Base-by-base conservation (phyloP, 1,140 invertebrate genomes). In the Drosophila mojavensis region DNA sequence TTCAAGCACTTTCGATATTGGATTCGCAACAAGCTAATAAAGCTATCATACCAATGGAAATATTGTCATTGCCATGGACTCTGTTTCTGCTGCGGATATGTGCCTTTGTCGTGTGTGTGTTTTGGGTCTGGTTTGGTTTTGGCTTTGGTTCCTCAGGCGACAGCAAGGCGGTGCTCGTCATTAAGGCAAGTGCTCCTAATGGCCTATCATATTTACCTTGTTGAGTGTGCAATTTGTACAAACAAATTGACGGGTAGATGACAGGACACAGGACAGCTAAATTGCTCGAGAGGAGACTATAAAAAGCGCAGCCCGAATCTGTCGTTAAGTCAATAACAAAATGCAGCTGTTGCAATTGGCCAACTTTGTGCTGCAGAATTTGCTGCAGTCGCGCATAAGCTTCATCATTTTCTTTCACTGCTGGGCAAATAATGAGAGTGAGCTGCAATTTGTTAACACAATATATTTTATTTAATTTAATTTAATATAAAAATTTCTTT, bases 391-490 rank as follows among this genome's bases (percentile, higher is more conserved):
- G 10, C 76, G 78, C 48, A 68, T 92, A 20, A 64, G 63, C 11
- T 79, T 78, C 54, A 71, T 90, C 26, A 55, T 84, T 0, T 59
- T 91, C 9, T 92, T 92, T 61, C 81, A 92, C 51, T 92, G 91
- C 58, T 92, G 91, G 91, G 58, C 69, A 13, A 17, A 4, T 7
- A 63, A 89, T 74, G 80, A 83, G 74, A 83, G 83, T 86, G 54
- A 10, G 67, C 17, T 11, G 2, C 11, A 43, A 5, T 30, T 30
- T 4, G 41, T n/a, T 48, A 9, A 4, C 5, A 3, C 20, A 2
- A 24, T 24, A 24, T n/a, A 15, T 1, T 9, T 11, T n/a, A 43
- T 26, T 13, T 30, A 20, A 7, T 20, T 24, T 17, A 13, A 73
- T 51, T 17, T 17, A 17, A 17, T 17, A 17, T 17, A 17, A 0